Conservation (phyloP, 2,888 invertebrate genomes). For the Megaustenia siamemsis region DNA sequence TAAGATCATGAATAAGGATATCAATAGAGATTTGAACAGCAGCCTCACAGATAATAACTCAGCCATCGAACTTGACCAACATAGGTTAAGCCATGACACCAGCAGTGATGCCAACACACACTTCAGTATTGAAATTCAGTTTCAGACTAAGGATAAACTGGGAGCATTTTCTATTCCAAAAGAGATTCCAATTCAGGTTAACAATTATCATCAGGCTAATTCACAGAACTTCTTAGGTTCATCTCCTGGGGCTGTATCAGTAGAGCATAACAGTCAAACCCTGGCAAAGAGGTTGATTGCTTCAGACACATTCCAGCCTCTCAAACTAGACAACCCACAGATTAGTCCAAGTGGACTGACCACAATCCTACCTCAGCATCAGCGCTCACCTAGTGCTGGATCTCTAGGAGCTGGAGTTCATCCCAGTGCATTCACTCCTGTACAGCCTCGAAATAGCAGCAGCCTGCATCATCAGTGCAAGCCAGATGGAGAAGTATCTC, state of each 20-base stretch:
- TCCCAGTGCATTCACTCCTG: constrained; percentile 73
- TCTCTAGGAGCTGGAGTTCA: constrained; percentile 66
- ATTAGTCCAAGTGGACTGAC: constrained; percentile 52
- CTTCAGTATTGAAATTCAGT: constrained; percentile 74
- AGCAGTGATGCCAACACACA: constrained; percentile 71
- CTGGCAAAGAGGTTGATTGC: neutral
- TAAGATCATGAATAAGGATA: constrained; percentile 73
- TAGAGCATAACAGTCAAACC: constrained; percentile 44
- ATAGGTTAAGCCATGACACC: constrained; percentile 62
- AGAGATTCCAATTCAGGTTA: constrained; percentile 53
- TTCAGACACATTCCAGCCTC: constrained; percentile 32
- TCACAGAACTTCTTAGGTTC: constrained; percentile 41
- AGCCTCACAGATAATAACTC: constrained; percentile 66
- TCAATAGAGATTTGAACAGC: constrained; percentile 73
- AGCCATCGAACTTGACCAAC: constrained; percentile 50
- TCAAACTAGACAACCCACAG: constrained; percentile 50
- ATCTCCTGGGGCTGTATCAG: constrained; percentile 44
- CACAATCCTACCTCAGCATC: constrained; percentile 58
- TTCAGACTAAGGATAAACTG: constrained; percentile 64
- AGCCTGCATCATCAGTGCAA: constrained; percentile 66
- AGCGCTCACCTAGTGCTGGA: constrained; percentile 69
- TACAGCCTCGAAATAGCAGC: constrained; percentile 71
- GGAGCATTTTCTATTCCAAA: constrained; percentile 40
- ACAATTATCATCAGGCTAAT: constrained; percentile 30
- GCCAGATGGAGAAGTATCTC: constrained; percentile 7